Conservation (phyloP, 2,797 vertebrate genomes). For the Sebastes diploproa region DNA sequence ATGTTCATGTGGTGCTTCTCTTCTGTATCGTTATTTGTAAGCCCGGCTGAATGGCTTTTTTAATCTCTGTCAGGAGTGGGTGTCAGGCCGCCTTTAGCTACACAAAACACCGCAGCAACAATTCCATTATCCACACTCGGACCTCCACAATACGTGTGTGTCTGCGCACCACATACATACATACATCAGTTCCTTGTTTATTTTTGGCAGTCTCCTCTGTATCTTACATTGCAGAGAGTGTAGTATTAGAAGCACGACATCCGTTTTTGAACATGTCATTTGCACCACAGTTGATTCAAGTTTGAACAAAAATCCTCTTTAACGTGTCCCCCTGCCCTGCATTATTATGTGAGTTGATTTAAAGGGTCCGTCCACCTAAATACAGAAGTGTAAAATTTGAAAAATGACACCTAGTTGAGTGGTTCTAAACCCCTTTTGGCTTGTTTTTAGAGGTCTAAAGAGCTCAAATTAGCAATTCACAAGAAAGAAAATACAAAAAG, state of each 20-base stretch:
- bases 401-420: neutral
- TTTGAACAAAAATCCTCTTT: neutral
- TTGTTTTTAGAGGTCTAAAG: neutral
- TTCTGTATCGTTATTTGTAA: conserved; percentile 37
- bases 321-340: neutral
- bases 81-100: conserved; percentile 42
- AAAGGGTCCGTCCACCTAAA: neutral
- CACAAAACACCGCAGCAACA: conserved; percentile 52
- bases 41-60: conserved; percentile 52
- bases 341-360: neutral
- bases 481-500: neutral
- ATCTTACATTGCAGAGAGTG: neutral
- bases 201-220: conserved; percentile 3
- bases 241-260: neutral
- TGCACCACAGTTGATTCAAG: neutral
- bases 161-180: neutral
- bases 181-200: neutral
- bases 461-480: neutral
- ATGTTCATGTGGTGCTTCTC: conserved; percentile 23
- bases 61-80: conserved; percentile 59
- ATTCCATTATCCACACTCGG: conserved; percentile 47
- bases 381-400: neutral
- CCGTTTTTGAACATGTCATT: neutral
- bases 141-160: neutral
- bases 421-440: neutral